Evolutionary conservation across 2,888 invertebrate species (phyloP).

Genomic region (Microctonus hyperodae): DNA sequence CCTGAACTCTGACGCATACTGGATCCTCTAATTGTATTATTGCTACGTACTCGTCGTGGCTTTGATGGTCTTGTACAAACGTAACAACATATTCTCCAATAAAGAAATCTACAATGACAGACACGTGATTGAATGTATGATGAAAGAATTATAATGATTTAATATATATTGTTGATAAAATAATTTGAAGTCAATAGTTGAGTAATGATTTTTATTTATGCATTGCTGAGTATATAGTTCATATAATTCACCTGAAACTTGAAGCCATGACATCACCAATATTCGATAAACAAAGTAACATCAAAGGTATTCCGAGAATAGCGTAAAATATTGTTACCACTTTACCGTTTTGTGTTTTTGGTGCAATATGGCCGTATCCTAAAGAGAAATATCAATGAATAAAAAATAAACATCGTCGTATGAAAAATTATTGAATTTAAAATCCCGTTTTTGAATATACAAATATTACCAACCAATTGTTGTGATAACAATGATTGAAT

Average conservation of each 20-base stretch:
- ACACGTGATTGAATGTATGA: too few species aligned
- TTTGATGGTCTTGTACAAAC: slow-evolving; percentile 83
- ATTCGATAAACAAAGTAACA: slow-evolving; percentile 93
- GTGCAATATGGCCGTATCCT: slow-evolving; percentile 96
- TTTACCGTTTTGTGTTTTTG: slow-evolving; percentile 92
- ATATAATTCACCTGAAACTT: slow-evolving; percentile 82
- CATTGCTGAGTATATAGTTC: slow-evolving; percentile 13
- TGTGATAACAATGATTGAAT: slow-evolving; percentile 95
- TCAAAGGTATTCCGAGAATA: slow-evolving; percentile 92
- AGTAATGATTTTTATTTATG: neutral
- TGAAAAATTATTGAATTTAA: slow-evolving; percentile 2
- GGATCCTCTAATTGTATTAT: slow-evolving; percentile 52
- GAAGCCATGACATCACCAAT: slow-evolving; percentile 95
- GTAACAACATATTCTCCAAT: slow-evolving; percentile 92
- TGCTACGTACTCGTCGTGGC: slow-evolving; percentile 62
- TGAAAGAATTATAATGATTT: neutral
- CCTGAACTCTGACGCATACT: slow-evolving; percentile 56
- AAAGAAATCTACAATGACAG: slow-evolving; percentile 74
- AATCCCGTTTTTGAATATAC: neutral
- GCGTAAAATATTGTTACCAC: slow-evolving; percentile 96
- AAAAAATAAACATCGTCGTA: slow-evolving; percentile 7
- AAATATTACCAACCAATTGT: slow-evolving; percentile 82
- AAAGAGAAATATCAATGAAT: slow-evolving; percentile 33
- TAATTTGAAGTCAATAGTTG: neutral
- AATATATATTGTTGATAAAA: neutral